Evolutionary conservation across 1,140 invertebrate species (phyloP), one percentile per base, ranked within the genome.

Genomic region (Camponotus floridanus): DNA sequence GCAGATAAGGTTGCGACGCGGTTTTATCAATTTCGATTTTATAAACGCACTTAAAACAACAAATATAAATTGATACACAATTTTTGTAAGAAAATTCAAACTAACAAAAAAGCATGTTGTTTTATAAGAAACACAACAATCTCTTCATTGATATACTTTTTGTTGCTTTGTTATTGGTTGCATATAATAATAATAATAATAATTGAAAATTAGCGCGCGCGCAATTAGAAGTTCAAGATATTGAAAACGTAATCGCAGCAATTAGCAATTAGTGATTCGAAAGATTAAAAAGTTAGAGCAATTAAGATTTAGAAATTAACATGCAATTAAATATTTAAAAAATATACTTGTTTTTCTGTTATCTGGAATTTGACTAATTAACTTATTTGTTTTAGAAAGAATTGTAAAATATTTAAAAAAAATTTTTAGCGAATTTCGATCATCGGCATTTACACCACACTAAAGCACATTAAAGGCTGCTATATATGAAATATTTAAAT

Each of bases 1-100:
- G 31, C 48, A 68, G 65, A 80, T 68, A 68, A 80, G 48, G 55
- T 80, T 68, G 64, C 7, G 8, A 3, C 15, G 45, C 31, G 21
- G 48, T 80, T 68, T 80, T 39, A 68, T 57, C 48, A 21, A 31
- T 21, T 67, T 3, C 3, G n/a, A 80, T 68, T 80, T 80, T 55
- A 13, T n/a, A 26, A 62, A 13, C 48, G 3, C 5, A 31, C n/a
- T 9, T 15, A 7, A 9, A 31, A 18, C 9, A 57, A 74, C n/a
- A 76, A 21, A 11, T 31, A 1, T 7, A 31, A 26, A 15, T 39
- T 6, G 31, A 36, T 11, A 6, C 51, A 2, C 33, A 76, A 76
- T 39, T 74, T 39, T n/a, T 39, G 9, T 21, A 9, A 4, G 2
- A 26, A 26, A 0, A 65, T 18, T 39, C 39, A 39, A 39, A 39